Evolutionary conservation across 1,140 invertebrate species (phyloP).

Genomic region (Elysia chlorotica): DNA sequence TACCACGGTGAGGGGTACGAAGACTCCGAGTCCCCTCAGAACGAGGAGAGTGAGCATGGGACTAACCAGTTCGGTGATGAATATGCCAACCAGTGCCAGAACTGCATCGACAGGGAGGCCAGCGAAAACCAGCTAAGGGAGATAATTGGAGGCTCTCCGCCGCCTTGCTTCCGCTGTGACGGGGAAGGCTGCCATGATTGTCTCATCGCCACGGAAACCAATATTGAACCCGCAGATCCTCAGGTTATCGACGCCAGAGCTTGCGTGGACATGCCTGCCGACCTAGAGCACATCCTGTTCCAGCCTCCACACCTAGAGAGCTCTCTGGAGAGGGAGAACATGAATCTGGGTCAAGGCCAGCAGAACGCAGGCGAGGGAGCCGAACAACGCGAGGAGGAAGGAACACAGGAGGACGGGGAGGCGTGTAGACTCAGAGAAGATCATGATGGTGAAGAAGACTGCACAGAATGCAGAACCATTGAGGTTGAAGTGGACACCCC

Average conservation of each 20-base stretch:
- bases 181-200: conserved; percentile 28
- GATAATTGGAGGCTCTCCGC: conserved; percentile 5
- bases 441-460: too few relatives aligned
- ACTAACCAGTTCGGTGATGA: too few relatives aligned
- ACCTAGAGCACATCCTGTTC: conserved; percentile 52
- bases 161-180: not conserved
- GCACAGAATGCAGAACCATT: conserved; percentile 13
- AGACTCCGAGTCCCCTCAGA: too few relatives aligned
- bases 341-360: too few relatives aligned
- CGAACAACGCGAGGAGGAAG: too few relatives aligned
- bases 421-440: conserved; percentile 7
- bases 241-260: conserved; percentile 40
- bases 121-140: not conserved
- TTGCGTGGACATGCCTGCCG: conserved; percentile 26
- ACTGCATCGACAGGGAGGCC: not conserved
- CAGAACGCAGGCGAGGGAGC: not conserved
- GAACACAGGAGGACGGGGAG: not conserved
- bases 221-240: conserved; percentile 30
- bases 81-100: not conserved
- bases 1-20: too few relatives aligned
- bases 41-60: too few relatives aligned
- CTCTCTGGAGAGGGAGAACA: conserved; percentile 15
- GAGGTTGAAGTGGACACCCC: conserved; percentile 15
- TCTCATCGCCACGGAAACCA: conserved; percentile 46
- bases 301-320: conserved; percentile 51